Evolutionary conservation across 2,797 vertebrate species (phyloP).

Genomic region (Margarornis squamiger): DNA sequence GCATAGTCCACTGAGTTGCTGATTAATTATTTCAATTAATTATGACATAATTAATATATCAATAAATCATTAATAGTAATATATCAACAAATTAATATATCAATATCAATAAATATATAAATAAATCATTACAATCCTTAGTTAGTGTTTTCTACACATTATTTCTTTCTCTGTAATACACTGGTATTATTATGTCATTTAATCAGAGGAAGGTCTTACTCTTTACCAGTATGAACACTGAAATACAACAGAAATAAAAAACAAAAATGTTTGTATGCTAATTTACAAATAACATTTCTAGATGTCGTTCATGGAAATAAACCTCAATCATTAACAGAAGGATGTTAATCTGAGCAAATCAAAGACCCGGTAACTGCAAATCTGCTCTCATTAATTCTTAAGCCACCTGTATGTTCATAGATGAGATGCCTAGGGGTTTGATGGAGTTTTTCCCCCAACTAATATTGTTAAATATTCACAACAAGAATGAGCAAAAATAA

Average conservation of each 20-base stretch:
- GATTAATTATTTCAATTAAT: neutral
- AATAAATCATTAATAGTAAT: too few relatives aligned
- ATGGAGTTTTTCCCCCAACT: fast-evolving
- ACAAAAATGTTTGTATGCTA: neutral
- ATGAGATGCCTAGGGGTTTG: neutral
- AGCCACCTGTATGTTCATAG: neutral
- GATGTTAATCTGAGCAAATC: neutral
- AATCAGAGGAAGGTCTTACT: neutral
- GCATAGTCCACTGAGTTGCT: neutral
- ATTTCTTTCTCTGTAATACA: neutral
- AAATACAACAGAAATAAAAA: neutral
- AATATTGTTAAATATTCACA: neutral
- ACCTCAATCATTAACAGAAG: neutral
- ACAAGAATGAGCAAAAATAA: neutral
- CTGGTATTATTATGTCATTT: neutral
- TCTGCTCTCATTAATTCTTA: neutral
- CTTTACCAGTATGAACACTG: neutral
- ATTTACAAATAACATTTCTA: neutral
- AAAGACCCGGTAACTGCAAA: neutral
- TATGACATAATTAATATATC: neutral
- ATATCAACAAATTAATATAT: neutral
- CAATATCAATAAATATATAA: neutral
- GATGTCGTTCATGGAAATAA: neutral
- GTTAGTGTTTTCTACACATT: neutral
- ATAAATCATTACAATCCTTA: neutral